Conservation (phyloP, 1,140 invertebrate species). For the Drosophila arizonae region DNA sequence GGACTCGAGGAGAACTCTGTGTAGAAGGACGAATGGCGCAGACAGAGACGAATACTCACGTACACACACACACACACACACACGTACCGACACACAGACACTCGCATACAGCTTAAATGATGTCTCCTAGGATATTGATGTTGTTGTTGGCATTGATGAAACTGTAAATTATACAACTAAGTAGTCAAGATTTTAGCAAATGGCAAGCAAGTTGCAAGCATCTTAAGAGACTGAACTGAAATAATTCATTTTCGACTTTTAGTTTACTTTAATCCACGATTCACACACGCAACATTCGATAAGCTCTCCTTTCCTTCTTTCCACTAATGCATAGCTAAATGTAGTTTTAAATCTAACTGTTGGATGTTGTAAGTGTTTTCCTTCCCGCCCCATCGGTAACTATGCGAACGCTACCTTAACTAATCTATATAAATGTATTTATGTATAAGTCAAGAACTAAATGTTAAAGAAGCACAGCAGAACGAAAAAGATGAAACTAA, state of each 20-base stretch:
- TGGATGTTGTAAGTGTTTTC: slow-evolving; percentile 54
- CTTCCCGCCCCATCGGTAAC: background rate
- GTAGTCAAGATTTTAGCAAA: slow-evolving; percentile 63
- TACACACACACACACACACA: too few species aligned
- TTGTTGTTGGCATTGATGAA: slow-evolving; percentile 28
- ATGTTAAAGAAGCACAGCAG: slow-evolving; percentile 21
- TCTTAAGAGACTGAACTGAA: slow-evolving; percentile 75
- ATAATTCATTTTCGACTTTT: slow-evolving; percentile 49
- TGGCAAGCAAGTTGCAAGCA: slow-evolving; percentile 49
- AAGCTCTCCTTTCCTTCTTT: background rate
- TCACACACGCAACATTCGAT: slow-evolving; percentile 13
- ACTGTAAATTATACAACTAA: slow-evolving; percentile 36
- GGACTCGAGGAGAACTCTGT: slow-evolving; percentile 78
- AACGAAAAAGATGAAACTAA: slow-evolving; percentile 20
- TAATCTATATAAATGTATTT: slow-evolving; percentile 9
- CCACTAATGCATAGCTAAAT: slow-evolving; percentile 20
- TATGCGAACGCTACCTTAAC: slow-evolving; percentile 3
- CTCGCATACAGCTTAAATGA: slow-evolving; percentile 7
- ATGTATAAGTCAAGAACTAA: slow-evolving; percentile 8
- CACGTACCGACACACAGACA: background rate
- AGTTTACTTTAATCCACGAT: background rate
- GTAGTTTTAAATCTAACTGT: slow-evolving; percentile 49
- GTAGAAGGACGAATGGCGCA: slow-evolving; percentile 27
- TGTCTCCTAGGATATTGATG: slow-evolving; percentile 23
- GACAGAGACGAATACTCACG: background rate